Percentiles rank a stretch among this genome's conserved stretches.
These are phyloP conservation scores for Caerostris darwini DNA, from an alignment of 1,140 invertebrate species.

Conservation along the genomic window DNA sequence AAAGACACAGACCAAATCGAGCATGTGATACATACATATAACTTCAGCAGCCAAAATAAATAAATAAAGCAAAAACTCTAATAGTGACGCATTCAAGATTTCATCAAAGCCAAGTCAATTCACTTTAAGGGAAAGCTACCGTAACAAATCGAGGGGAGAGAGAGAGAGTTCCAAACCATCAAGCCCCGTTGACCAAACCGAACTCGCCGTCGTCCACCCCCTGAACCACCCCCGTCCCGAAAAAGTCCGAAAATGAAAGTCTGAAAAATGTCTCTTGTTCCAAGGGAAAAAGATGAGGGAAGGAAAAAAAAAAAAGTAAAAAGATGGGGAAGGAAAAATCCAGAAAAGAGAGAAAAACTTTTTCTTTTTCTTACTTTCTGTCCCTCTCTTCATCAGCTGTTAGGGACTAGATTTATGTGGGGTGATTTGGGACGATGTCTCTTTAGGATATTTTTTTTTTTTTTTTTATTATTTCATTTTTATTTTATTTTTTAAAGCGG, in stretches of 20 bases:
- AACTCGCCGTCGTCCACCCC: not conserved
- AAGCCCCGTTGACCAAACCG: constrained; percentile 67
- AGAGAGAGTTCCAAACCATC: constrained; percentile 60
- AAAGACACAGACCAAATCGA: not conserved
- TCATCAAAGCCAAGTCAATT: constrained; percentile 58
- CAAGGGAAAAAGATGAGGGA: constrained; percentile 64
- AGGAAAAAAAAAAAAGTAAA: not conserved
- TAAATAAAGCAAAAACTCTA: not conserved
- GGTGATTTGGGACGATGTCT: constrained; percentile 75
- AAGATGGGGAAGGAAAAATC: constrained; percentile 46
- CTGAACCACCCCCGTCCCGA: not conserved
- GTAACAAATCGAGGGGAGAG: constrained; percentile 49
- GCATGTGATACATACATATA: not conserved
- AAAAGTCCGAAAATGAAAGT: constrained; percentile 76
- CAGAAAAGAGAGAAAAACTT: constrained; percentile 61
- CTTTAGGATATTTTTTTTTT: constrained; percentile 70
- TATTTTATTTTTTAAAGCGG: constrained; percentile 73
- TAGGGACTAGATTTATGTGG: constrained; percentile 77
- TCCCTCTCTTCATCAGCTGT: constrained; percentile 76
- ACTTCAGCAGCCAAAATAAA: not conserved
- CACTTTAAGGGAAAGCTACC: constrained; percentile 52
- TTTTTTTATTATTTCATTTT: constrained; percentile 55
- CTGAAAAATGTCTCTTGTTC: constrained; percentile 77
- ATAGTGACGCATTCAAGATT: constrained; percentile 35
- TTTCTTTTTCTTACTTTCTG: constrained; percentile 32